Evolutionary conservation across 2,888 invertebrate species (phyloP).

Genomic region (Tiphia femorata): DNA sequence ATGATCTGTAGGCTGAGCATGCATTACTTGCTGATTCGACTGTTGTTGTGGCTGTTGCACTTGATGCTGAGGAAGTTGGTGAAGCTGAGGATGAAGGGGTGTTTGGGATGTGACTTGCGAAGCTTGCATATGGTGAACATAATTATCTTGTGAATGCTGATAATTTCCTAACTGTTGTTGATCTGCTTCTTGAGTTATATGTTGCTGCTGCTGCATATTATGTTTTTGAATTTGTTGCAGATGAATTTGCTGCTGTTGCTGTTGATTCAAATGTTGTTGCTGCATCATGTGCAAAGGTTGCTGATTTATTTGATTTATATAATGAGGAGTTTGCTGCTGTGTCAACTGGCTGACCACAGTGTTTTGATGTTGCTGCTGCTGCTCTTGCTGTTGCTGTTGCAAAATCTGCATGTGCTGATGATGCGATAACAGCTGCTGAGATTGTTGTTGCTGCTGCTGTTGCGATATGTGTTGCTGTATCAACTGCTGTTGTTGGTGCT

Average conservation of each 20-base stretch:
- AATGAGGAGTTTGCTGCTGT: constrained; percentile 58
- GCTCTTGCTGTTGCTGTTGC: constrained; percentile 43
- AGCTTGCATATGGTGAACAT: constrained; percentile 56
- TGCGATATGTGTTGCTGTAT: constrained; percentile 38
- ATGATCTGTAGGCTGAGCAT: constrained; percentile 45
- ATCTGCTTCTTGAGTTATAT: constrained; percentile 45
- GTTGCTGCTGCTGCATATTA: constrained; percentile 48
- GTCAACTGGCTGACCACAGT: constrained; percentile 55
- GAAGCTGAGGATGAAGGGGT: constrained; percentile 54
- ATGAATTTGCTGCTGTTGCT: constrained; percentile 53
- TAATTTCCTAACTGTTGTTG: constrained; percentile 45
- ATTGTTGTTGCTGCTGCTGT: constrained; percentile 43
- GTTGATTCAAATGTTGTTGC: constrained; percentile 57
- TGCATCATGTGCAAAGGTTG: constrained; percentile 56
- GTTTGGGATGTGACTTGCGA: constrained; percentile 52
- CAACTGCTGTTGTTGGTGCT: constrained; percentile 50
- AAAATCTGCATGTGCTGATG: constrained; percentile 57
- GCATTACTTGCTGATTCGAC: constrained; percentile 52
- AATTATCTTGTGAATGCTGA: constrained; percentile 53
- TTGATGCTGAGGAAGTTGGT: constrained; percentile 60
- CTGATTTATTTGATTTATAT: constrained; percentile 57
- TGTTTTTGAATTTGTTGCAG: constrained; percentile 57
- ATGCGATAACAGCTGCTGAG: constrained; percentile 48
- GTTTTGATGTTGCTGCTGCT: constrained; percentile 54
- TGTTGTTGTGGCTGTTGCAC: constrained; percentile 56